A percentile compares a stretch with the other conserved stretches of the same genome.
Evolutionary conservation across 1,140 invertebrate species (phyloP).

Genomic region (Hypothenemus hampei): DNA sequence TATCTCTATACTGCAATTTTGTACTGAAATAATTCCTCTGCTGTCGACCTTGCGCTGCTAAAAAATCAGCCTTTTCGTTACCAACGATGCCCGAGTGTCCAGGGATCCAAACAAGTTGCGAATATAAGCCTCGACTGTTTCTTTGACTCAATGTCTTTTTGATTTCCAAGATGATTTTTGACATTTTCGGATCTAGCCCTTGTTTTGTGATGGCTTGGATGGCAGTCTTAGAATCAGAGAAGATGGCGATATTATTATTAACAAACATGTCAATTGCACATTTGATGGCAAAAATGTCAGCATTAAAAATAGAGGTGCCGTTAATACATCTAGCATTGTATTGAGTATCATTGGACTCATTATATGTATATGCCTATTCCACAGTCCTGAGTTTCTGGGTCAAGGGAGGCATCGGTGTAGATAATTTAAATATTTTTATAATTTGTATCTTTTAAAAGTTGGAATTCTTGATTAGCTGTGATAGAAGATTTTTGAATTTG

Average conservation of each 20-base stretch:
- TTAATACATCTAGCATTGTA: not conserved
- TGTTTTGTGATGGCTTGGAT: not conserved
- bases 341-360: not conserved
- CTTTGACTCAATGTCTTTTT: not conserved
- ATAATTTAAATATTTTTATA: not conserved
- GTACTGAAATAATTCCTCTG: not conserved
- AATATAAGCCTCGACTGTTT: not conserved
- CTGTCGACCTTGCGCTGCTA: not conserved
- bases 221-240: constrained; percentile 1
- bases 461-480: not conserved
- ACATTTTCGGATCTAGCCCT: not conserved
- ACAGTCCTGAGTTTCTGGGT: not conserved
- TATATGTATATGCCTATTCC: not conserved
- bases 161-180: not conserved
- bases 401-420: constrained; percentile 1
- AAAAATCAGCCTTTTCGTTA: not conserved
- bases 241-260: not conserved
- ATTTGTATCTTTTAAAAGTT: not conserved
- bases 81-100: not conserved
- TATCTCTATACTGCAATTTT: not conserved
- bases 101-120: not conserved
- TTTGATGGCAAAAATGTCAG: not conserved
- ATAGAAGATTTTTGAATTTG: not conserved
- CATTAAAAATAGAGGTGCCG: not conserved
- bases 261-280: not conserved